Conservation (phyloP, 1,140 invertebrate genomes). For the Magallana angulata region DNA sequence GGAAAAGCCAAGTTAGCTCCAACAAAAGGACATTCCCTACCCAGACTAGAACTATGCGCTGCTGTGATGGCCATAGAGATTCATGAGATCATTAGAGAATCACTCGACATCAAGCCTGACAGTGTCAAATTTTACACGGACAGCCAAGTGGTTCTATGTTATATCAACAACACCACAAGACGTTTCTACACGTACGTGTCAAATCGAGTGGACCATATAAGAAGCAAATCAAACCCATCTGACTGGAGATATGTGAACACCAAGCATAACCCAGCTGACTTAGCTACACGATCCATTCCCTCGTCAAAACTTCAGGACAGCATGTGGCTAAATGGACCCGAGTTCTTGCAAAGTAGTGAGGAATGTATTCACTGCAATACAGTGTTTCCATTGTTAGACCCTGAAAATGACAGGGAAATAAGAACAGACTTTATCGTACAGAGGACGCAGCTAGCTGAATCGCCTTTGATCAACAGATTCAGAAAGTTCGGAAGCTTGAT, state of each 20-base stretch:
- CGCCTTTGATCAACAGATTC: background rate
- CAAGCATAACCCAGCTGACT: no score
- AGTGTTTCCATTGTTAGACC: constrained; percentile 37
- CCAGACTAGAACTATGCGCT: constrained; percentile 48
- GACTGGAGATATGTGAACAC: no score
- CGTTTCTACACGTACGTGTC: constrained; percentile 57
- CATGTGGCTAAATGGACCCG: constrained; percentile 46
- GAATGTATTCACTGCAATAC: background rate
- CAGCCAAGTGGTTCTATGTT: constrained; percentile 56
- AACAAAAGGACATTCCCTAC: constrained; percentile 20
- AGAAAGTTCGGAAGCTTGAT: constrained; percentile 13
- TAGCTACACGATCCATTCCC: no score
- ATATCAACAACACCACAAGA: constrained; percentile 52
- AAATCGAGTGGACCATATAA: constrained; percentile 54
- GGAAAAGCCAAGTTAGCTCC: constrained; percentile 55
- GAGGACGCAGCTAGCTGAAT: background rate
- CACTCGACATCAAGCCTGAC: background rate
- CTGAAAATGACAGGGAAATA: constrained; percentile 43
- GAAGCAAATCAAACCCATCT: background rate
- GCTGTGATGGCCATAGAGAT: constrained; percentile 47
- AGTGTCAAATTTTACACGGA: constrained; percentile 25
- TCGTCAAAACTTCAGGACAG: background rate
- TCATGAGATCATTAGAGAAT: background rate
- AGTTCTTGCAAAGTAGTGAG: background rate
- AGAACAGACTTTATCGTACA: background rate